Evolutionary conservation across 1,140 invertebrate species (phyloP).

Genomic region (Akabosia matsudoensis): DNA sequence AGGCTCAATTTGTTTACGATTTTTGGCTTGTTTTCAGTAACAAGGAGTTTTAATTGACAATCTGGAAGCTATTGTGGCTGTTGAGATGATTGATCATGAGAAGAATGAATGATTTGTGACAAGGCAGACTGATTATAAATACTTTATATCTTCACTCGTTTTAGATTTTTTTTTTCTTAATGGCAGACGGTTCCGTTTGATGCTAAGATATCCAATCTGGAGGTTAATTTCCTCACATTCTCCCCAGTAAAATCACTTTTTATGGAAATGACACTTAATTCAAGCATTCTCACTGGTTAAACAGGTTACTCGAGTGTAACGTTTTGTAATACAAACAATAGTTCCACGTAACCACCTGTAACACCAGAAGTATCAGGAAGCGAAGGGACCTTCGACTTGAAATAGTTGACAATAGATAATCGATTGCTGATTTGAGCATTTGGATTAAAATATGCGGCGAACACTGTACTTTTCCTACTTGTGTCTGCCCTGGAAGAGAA

Average conservation of each 20-base stretch:
- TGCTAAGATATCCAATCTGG: not conserved
- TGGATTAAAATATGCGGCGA: not conserved
- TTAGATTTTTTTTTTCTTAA: not conserved
- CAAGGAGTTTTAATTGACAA: too few relatives aligned
- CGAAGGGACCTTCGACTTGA: conserved; percentile 10
- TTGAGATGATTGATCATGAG: too few relatives aligned
- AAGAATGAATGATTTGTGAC: too few relatives aligned
- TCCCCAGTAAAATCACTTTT: not conserved
- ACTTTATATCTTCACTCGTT: not conserved
- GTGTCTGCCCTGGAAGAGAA: not conserved
- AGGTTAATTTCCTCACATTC: conserved; percentile 1
- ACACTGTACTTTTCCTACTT: not conserved
- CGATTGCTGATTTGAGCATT: not conserved
- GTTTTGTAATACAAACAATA: not conserved
- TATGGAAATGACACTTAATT: not conserved
- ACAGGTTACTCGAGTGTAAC: not conserved
- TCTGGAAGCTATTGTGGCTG: too few relatives aligned
- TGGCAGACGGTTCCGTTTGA: not conserved
- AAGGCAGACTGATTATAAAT: not conserved
- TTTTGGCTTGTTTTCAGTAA: too few relatives aligned
- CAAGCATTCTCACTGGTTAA: not conserved
- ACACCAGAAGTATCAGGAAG: conserved; percentile 12
- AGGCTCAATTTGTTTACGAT: not conserved
- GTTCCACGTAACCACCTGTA: not conserved
- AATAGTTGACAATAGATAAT: not conserved